Base-by-base conservation (phyloP, 2,797 vertebrate species). In the Acanthornis magna region DNA sequence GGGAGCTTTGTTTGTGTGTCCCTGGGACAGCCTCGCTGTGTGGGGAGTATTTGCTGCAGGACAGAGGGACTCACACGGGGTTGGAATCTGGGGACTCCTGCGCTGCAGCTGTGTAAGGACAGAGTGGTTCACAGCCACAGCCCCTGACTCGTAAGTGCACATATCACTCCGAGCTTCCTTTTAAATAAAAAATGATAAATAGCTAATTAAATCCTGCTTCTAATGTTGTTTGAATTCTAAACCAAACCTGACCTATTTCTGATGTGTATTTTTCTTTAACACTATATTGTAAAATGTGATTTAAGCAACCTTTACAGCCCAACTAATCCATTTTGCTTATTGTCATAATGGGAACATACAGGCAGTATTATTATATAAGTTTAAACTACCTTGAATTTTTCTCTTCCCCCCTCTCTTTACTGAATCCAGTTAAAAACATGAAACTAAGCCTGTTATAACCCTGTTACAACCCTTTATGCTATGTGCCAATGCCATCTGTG, bases 21-120 rank as follows among this genome's bases (percentile, higher is more conserved):
- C 6, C 51, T 42, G 40, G 45, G 68, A 29, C 57, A 54, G 5
- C 29, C 32, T 40, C 42, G 4, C 16, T 14, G 2, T 2, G 5
- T 0, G 4, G 8, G 34, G 25, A 36, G 18, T 5, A 19, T 47
- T 71, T 0, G 0, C 38, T 47, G 54, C 30, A 13, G 74, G 34
- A 17, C 0, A 0, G 10, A 0, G 1, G 38, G 42, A 55, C 32
- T 20, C 0, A 0, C 0, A 2, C 0, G 0, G 42, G 13, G 4
- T 1, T 1, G 1, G 22, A 20, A 7, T 66, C 34, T 61, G 53
- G 55, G 21, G 11, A 19, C 20, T 34, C 9, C 57, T 42, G 16
- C 53, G 8, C 19, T 60, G 58, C 42, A 68, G 63, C 20, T 68
- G 7, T 14, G 7, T 21, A 20, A 50, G 17, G 29, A 7, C 27